Evolutionary conservation across 2,888 invertebrate genomes (phyloP), one percentile per base, ranked within the genome.

Genomic region (Cecidostiba fungosa): DNA sequence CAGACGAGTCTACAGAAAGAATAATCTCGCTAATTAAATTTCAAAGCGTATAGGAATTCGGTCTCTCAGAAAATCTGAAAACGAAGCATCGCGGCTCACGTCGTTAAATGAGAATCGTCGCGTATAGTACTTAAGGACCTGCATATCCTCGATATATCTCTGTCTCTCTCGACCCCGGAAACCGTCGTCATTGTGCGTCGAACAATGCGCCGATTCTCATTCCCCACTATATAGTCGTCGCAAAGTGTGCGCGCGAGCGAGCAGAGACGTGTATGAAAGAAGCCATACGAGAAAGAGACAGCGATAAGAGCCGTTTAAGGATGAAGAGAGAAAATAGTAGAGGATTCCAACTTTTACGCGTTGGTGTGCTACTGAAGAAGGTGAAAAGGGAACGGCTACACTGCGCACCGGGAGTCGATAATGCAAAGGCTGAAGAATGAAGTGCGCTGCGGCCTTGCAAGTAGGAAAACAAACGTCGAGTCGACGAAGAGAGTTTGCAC

Each of bases 121-220:
- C 54, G n/a, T 26, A 23, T n/a, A 19, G 29, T 5, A n/a, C n/a
- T 4, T 66, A 36, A 23, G 43, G 39, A n/a, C 72, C n/a, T n/a
- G n/a, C 72, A 39, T 12, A 66, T 66, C 66, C 66, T 26, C 23
- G 66, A 66, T n/a, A n/a, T n/a, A n/a, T n/a, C n/a, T n/a, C n/a
- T n/a, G n/a, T n/a, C n/a, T 72, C 80, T 8, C 23, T 54, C 12
- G 12, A 14, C 39, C 29, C 23, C 62, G 39, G 10, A 14, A 19
- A 10, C 1, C 26, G 43, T 62, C 43, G 73, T 82, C 77, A 81
- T 84, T 84, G 84, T 86, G 26, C 73, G 47, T 59, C 66, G 79
- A 82, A 86, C 82, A 84, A 86, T 86, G 74, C 66, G 29, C 76
- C 82, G 82, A 77, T 86, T 86, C 66, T 74, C 39, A 77, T 82